A percentile compares a stretch with the other conserved stretches of the same genome.
These are phyloP conservation scores for Pterocles orientalis DNA, from an alignment of 2,113 vertebrate species.

Conservation along the genomic window DNA sequence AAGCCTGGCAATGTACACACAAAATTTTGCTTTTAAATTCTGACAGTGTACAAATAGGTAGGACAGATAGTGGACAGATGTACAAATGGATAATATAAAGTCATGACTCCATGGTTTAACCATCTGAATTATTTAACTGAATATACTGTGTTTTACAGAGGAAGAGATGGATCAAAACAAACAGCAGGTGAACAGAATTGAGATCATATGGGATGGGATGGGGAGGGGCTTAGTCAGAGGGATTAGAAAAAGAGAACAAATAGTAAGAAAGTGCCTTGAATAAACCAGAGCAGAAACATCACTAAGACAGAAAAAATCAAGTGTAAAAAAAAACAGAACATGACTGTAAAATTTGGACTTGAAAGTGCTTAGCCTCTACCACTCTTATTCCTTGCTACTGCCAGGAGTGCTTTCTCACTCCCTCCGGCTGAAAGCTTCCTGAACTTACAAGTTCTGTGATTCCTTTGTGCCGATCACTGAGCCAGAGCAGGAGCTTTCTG, in stretches of 20 bases:
- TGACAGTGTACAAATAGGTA: neutral
- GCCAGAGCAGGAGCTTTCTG: neutral
- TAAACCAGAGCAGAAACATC: neutral
- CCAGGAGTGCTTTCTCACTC: neutral
- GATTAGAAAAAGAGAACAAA: neutral
- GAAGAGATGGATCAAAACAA: neutral
- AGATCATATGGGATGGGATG: neutral
- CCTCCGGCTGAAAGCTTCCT: neutral
- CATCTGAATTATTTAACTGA: neutral
- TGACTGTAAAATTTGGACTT: neutral
- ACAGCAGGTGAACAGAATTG: neutral
- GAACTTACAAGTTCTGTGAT: neutral
- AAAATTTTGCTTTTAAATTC: neutral
- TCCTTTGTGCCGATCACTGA: neutral
- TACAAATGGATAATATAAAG: neutral
- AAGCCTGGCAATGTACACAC: neutral
- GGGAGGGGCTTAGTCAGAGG: neutral
- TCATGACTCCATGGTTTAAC: neutral
- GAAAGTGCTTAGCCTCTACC: neutral
- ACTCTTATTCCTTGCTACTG: neutral
- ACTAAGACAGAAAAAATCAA: neutral
- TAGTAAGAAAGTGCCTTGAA: neutral
- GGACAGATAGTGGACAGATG: neutral
- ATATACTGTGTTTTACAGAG: neutral
- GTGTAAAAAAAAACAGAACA: neutral